Conservation (phyloP, 2,797 vertebrate species). For the Lacerta viridis region DNA sequence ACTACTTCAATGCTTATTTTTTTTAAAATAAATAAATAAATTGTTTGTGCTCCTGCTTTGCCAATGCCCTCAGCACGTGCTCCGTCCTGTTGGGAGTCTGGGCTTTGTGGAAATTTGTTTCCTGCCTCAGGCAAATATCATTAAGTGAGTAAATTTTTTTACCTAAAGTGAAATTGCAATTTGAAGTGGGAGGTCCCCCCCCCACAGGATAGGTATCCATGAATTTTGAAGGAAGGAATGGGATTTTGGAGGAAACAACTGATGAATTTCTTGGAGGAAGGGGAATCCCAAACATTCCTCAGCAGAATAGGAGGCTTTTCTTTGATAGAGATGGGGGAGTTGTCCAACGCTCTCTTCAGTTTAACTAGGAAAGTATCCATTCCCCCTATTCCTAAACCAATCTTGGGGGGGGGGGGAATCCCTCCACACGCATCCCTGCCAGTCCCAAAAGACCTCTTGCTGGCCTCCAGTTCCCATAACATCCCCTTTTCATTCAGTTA, state of each 20-base stretch:
- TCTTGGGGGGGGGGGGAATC: too few species aligned
- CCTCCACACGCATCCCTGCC: too few species aligned
- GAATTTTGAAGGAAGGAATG: neutral
- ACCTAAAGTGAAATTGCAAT: neutral
- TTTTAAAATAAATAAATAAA: too few species aligned
- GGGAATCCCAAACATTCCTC: neutral
- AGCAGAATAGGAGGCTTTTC: neutral
- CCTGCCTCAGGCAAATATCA: neutral
- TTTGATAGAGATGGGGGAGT: neutral
- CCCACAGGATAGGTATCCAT: neutral
- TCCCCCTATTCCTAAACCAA: too few species aligned
- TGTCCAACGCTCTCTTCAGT: neutral
- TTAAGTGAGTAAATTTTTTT: neutral
- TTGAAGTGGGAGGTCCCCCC: neutral
- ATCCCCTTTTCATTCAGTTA: too few species aligned
- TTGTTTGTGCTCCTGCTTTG: too few species aligned
- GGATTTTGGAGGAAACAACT: neutral
- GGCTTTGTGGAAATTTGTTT: neutral
- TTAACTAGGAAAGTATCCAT: neutral
- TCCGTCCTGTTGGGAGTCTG: neutral
- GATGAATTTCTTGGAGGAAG: neutral
- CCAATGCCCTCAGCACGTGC: neutral
- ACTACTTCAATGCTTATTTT: too few species aligned
- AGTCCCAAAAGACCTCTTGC: too few species aligned
- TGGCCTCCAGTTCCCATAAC: too few species aligned